Conservation (phyloP, 23 tunicate species). For the Ascidia mentula region DNA sequence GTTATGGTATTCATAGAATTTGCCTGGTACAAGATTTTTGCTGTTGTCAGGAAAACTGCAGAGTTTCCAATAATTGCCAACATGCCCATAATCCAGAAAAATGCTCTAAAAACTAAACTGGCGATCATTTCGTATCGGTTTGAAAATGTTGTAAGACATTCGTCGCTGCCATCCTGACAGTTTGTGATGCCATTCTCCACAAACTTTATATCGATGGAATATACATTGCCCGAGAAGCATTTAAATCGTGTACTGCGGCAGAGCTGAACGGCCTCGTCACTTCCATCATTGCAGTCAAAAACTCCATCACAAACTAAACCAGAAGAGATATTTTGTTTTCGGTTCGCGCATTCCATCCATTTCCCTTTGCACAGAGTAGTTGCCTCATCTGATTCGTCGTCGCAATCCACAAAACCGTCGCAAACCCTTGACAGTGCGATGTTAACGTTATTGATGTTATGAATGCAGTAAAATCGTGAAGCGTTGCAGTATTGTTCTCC, state of each 20-base stretch:
- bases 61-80: conserved; percentile 7
- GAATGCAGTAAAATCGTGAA: background rate
- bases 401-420: background rate
- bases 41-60: background rate
- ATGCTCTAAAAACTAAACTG: background rate
- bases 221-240: background rate
- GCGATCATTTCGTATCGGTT: conserved; percentile 17
- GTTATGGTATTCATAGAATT: background rate
- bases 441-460: no score
- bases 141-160: background rate
- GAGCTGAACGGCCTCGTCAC: background rate
- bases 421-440: no score
- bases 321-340: background rate
- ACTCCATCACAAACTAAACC: background rate
- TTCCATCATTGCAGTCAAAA: background rate
- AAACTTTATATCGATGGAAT: background rate
- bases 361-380: background rate
- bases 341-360: background rate
- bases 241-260: background rate
- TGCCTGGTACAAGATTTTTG: background rate
- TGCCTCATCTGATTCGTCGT: background rate
- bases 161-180: conserved; percentile 31
- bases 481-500: background rate
- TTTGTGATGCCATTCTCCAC: conserved; percentile 9
- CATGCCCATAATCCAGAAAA: conserved; percentile 21